These are phyloP conservation scores for Dipus sagitta DNA, from an alignment of 2,797 vertebrate species.

Conservation along the genomic window DNA sequence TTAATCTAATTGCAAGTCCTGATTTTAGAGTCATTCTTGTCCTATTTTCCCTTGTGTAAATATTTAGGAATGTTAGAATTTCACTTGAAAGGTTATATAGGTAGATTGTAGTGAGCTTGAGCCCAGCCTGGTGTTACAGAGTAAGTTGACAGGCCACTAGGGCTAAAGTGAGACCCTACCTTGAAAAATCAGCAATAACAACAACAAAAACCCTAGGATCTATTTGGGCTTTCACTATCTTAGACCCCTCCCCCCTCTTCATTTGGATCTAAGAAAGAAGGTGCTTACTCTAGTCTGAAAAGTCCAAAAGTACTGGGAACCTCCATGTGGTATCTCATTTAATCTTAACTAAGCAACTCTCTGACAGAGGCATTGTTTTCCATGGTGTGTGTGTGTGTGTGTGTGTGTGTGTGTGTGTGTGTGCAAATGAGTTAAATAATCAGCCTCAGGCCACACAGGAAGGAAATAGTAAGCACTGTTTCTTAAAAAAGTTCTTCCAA, in stretches of 20 bases:
- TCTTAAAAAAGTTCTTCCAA: constrained; percentile 33
- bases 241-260: background rate
- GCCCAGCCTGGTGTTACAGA: too few relatives aligned
- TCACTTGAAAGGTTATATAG: background rate
- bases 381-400: background rate
- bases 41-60: constrained; percentile 56
- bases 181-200: too few relatives aligned
- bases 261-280: constrained; percentile 34
- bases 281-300: constrained; percentile 4
- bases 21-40: constrained; percentile 36
- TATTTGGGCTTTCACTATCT: constrained; percentile 53
- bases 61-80: constrained; percentile 66
- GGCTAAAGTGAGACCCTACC: too few relatives aligned
- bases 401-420: background rate
- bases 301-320: background rate
- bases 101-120: too few relatives aligned
- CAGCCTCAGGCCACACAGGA: constrained; percentile 46
- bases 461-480: constrained; percentile 33
- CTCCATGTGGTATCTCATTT: constrained; percentile 61
- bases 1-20: constrained; percentile 69
- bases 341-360: constrained; percentile 62
- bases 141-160: too few relatives aligned
- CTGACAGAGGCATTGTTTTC: background rate
- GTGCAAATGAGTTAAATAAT: background rate
- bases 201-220: background rate